Base-by-base conservation (phyloP, 2,113 vertebrate genomes). In the Lepus americanus region DNA sequence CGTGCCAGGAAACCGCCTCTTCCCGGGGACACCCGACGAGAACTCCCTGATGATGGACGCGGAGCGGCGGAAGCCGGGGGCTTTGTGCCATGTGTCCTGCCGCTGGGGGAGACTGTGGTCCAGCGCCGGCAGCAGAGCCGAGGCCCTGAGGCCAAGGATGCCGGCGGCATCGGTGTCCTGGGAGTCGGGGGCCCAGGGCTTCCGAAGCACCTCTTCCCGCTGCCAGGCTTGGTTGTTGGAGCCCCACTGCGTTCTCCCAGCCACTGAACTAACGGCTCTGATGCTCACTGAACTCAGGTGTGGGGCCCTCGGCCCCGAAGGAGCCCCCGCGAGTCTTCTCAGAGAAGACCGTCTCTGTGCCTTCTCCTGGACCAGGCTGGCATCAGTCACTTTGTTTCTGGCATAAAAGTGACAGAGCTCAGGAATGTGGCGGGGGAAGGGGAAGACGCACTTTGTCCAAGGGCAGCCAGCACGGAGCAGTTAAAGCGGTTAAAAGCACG, bases 51-150 rank as follows among this genome's bases (percentile, higher is more conserved):
- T 14, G 16, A 23, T 1, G 3, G 23, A 69, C 13, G 19, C 22
- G 3, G 3, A 83, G 9, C 27, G 12, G n/a, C 9, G 10, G n/a
- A 25, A 39, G n/a, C 72, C 29, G n/a, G 49, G 17, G 59, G 22
- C 2, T 2, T 1, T 3, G 12, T 0, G 0, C 2, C n/a, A 14
- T 11, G 25, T 6, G 36, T 23, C 9, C 31, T 36, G 61, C 27
- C 69, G 5, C 12, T 36, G 2, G 27, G 69, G n/a, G 31, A 70
- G 27, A 3, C 2, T 1, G n/a, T 23, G 39, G 49, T 36, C 22
- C 51, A 3, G 2, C 0, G 25, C 61, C 9, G 44, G 81, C 29
- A 39, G 70, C 20, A 44, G 36, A 25, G 6, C 14, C 1, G 16
- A 23, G 7, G 33, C 12, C 16, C n/a, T 29, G 14, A 81, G 23